Evolutionary conservation across 2,888 invertebrate species (phyloP).

Genomic region (Stenurella melanura): DNA sequence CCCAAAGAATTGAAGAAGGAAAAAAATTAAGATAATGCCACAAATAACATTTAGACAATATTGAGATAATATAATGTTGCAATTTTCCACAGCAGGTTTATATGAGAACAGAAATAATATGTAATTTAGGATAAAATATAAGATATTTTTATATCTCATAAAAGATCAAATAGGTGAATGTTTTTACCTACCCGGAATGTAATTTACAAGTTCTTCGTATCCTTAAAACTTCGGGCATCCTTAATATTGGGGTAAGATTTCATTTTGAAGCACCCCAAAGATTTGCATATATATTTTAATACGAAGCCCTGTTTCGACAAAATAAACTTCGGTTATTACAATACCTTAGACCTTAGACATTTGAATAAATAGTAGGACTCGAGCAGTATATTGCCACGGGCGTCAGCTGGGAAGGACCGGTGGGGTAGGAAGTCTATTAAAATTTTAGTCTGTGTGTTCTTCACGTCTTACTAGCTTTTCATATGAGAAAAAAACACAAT

Average conservation of each 20-base stretch:
- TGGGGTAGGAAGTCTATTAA: neutral
- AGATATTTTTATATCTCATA: neutral
- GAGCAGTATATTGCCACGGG: neutral
- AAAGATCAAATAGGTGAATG: neutral
- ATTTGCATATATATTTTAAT: constrained; percentile 7
- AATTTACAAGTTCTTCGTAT: neutral
- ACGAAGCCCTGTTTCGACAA: neutral
- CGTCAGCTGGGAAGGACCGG: neutral
- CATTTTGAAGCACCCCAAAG: neutral
- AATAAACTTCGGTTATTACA: constrained; percentile 7
- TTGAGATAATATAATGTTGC: no score
- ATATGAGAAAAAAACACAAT: neutral
- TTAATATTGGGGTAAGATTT: constrained; percentile 2
- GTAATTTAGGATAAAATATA: no score
- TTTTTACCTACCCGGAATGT: neutral
- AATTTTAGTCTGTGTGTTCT: neutral
- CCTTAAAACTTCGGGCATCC: neutral
- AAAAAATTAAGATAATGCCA: no score
- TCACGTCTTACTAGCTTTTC: neutral
- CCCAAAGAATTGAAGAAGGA: no score
- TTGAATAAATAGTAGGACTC: constrained; percentile 5
- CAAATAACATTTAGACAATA: no score
- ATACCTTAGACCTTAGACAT: neutral
- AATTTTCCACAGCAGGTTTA: no score
- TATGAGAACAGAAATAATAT: no score